Conservation (phyloP, 2,888 invertebrate genomes). For the Cheilosia scutellata region DNA sequence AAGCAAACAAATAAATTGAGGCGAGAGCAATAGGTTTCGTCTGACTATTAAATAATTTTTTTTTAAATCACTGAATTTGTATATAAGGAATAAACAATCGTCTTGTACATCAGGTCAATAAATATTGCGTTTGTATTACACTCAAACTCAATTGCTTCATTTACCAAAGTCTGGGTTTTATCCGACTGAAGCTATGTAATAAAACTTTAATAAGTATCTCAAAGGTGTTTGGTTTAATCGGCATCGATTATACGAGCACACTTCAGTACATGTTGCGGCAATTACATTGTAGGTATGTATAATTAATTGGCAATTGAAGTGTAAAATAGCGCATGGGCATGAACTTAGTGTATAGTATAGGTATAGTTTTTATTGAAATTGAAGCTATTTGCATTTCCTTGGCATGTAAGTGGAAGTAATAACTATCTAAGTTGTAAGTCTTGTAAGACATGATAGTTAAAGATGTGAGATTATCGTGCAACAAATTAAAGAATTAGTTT, state of each 20-base stretch:
- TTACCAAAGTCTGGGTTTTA: not conserved
- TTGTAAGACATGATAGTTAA: constrained; percentile 17
- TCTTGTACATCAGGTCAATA: not conserved
- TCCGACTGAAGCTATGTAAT: not conserved
- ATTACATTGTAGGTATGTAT: constrained; percentile 16
- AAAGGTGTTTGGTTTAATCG: constrained; percentile 23
- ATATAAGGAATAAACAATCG: constrained; percentile 1
- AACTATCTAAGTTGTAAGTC: constrained; percentile 24
- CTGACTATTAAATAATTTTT: not conserved
- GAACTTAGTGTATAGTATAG: not conserved
- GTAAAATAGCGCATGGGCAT: constrained; percentile 24
- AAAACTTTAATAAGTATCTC: not conserved
- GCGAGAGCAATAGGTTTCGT: not conserved
- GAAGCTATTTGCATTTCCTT: constrained; percentile 53
- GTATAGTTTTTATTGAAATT: constrained; percentile 39
- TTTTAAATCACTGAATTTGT: constrained; percentile 14
- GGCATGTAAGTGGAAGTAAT: constrained; percentile 42
- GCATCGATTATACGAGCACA: constrained; percentile 36
- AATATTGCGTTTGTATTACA: not conserved
- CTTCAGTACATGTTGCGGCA: constrained; percentile 45
- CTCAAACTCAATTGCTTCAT: not conserved
- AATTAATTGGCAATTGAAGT: constrained; percentile 40
- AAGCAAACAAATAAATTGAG: not conserved
- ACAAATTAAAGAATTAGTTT: too few species aligned
- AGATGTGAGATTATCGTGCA: not conserved